Evolutionary conservation across 2,888 invertebrate species (phyloP), one percentile per base, ranked within the genome.

Genomic region (Macropis europaea): DNA sequence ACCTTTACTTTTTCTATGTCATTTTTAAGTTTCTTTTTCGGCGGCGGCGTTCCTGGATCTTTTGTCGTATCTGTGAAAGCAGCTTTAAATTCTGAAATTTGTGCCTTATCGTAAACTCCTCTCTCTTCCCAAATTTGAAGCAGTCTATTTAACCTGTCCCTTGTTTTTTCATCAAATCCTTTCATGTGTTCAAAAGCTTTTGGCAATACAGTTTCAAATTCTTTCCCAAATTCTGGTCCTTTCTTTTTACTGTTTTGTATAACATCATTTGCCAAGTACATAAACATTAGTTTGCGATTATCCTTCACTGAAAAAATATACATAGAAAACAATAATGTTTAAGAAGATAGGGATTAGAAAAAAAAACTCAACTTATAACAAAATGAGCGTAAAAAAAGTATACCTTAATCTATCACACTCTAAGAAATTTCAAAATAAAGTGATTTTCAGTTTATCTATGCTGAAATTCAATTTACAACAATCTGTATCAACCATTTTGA

Each of bases 181-280:
- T 95, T 94, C 92, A 98, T 96, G 82, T 96, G 95, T 73, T 95
- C 94, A 86, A 97, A 97, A 0, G 97, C 96, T 85, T 95, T 96
- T 56, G 93, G 93, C 52, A 99, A 90, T 7, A 96, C 94, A 61
- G 92, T 92, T 5, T 94, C 95, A 91, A 96, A 99, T 87, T 97
- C 97, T 87, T 95, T 95, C 0, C 96, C 96, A 90, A 95, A 99
- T 90, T 99, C 98, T 0, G 98, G 97, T 0, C 98, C 98, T 90
- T 99, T 99, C 90, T 98, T 99, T 90, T 97, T 96, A 88, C 98
- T 97, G 87, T 99, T 99, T 90, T 99, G 99, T 84, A 99, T 98
- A 28, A 99, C 98, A 92, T 99, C 99, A 92, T 99, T 99, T 30
- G 99, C 99, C 83, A 99, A 92, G 90, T 99, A 99, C 95, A 99